phyloP scores from a whole-genome alignment of 2,888 invertebrate genomes.

The Perdita meconis region DNA sequence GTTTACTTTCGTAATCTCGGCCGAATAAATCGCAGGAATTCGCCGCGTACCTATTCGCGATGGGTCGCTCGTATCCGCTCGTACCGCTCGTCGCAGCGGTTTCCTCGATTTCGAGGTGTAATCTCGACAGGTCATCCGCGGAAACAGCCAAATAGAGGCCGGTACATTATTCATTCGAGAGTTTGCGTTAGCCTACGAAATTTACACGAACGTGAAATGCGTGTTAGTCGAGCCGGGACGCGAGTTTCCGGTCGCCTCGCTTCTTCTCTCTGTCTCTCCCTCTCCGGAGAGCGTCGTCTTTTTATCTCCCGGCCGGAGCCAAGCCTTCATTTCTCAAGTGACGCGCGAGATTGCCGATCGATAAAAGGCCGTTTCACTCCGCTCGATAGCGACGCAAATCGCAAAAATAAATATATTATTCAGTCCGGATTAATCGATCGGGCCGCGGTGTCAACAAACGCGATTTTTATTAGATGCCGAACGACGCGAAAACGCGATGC shows the following conservation, averaged over 20 bases:
- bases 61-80: constrained; percentile 24
- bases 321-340: constrained; percentile 82
- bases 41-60: background rate
- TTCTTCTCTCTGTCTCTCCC: background rate
- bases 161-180: constrained; percentile 50
- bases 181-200: constrained; percentile 63
- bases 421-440: constrained; percentile 51
- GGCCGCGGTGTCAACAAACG: constrained; percentile 43
- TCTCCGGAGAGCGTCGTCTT: constrained; percentile 32
- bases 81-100: constrained; percentile 1
- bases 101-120: constrained; percentile 10
- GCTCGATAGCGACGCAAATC: constrained; percentile 45
- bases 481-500: background rate
- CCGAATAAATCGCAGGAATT: constrained; percentile 28
- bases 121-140: constrained; percentile 17
- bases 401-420: constrained; percentile 68
- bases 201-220: constrained; percentile 59
- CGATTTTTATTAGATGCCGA: constrained; percentile 26
- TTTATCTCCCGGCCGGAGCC: constrained; percentile 74
- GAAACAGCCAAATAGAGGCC: constrained; percentile 20
- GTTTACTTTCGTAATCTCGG: constrained; percentile 23
- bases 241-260: constrained; percentile 74
- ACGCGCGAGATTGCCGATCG: constrained; percentile 72
- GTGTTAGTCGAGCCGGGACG: constrained; percentile 62
- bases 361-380: constrained; percentile 65